A percentile compares a stretch with the other conserved stretches of the same genome.
Conservation (phyloP, 2,797 vertebrate genomes). For the Arvicola amphibius region DNA sequence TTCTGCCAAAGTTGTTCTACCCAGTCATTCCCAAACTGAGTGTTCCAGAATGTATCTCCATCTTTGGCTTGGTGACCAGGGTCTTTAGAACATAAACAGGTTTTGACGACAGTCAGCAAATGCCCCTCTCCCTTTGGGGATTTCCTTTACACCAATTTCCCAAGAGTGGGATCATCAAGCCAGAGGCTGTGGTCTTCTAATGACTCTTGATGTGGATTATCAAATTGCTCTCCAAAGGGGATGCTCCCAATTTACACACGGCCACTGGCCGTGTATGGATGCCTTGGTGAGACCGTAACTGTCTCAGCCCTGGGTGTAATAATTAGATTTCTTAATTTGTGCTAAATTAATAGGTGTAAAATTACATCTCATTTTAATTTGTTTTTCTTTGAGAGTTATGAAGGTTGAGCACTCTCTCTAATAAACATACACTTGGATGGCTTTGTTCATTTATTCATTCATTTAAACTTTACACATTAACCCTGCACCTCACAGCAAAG, state of each 20-base stretch:
- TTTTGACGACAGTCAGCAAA: neutral
- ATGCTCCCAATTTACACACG: slow-evolving; percentile 44
- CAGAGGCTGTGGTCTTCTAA: slow-evolving; percentile 53
- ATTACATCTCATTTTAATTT: slow-evolving; percentile 77
- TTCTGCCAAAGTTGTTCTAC: neutral
- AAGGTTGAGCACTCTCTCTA: slow-evolving; percentile 68
- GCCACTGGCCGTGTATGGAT: neutral
- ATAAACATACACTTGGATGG: slow-evolving; percentile 53
- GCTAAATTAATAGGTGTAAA: slow-evolving; percentile 80
- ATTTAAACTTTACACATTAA: neutral
- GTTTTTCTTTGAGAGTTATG: slow-evolving; percentile 71
- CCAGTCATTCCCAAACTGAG: neutral
- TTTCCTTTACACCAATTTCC: slow-evolving; percentile 55
- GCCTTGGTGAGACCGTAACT: neutral
- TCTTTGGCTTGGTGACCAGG: neutral
- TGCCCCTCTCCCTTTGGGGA: slow-evolving; percentile 7
- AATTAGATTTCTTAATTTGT: slow-evolving; percentile 74
- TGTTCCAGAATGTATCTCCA: neutral
- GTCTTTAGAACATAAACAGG: neutral
- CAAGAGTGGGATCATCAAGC: neutral
- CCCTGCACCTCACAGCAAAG: neutral
- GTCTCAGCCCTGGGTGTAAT: slow-evolving; percentile 47
- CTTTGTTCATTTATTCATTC: slow-evolving; percentile 50
- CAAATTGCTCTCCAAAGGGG: slow-evolving; percentile 54
- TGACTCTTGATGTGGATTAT: slow-evolving; percentile 10